Conservation (phyloP, 2,797 vertebrate species). For the Paramormyrops hopkinsi region DNA sequence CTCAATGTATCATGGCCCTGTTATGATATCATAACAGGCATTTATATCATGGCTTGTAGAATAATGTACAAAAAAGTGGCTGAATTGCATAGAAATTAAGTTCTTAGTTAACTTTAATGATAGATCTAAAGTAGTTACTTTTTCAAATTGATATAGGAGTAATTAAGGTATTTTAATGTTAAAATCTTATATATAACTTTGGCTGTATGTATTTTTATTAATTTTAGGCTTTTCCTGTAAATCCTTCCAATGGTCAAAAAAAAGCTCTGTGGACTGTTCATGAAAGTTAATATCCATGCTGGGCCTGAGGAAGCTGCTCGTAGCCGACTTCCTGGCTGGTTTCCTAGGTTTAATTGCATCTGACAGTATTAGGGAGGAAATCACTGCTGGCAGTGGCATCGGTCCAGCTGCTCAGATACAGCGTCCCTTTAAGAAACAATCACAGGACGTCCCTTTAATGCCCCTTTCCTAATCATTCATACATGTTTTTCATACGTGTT, state of each 20-base stretch:
- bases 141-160: background rate
- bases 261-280: background rate
- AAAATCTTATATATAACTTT: background rate
- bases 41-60: background rate
- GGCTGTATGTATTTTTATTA: background rate
- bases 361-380: slow-evolving; percentile 20
- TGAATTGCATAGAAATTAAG: background rate
- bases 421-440: background rate
- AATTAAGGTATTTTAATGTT: background rate
- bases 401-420: background rate
- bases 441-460: background rate
- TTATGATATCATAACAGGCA: background rate
- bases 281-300: slow-evolving; percentile 16
- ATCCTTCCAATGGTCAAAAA: background rate
- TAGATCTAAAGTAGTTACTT: background rate
- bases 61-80: background rate
- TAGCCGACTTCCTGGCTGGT: background rate
- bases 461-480: background rate
- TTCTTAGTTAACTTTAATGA: background rate
- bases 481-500: background rate
- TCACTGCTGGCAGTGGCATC: slow-evolving; percentile 7
- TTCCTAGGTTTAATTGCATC: slow-evolving; percentile 19
- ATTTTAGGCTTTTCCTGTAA: background rate
- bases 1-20: background rate
- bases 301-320: background rate